Evolutionary conservation across 1,140 invertebrate genomes (phyloP), one percentile per base, ranked within the genome.

Genomic region (Apis dorsata): DNA sequence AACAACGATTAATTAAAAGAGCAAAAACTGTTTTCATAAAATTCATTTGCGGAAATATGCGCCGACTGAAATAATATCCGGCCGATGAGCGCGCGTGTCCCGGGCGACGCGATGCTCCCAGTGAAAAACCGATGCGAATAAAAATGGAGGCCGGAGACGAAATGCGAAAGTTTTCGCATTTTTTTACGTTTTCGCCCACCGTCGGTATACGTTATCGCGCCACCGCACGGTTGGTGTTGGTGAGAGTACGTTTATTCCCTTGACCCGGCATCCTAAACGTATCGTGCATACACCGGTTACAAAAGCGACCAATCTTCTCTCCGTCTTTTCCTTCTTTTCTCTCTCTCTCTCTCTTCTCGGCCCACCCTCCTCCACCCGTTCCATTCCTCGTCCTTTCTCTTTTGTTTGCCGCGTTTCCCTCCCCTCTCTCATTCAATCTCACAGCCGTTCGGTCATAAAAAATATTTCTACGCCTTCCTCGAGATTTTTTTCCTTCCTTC

Each of bases 21-120:
- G 90, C 92, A 93, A 94, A 94, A 94, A 94, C 93, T 93, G 93
- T 94, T 94, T 93, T 93, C 92, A 93, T 92, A 91, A 93, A 93
- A 94, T 94, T 94, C 91, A 93, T 94, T 94, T 93, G 91, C 93
- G 91, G 93, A 93, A 93, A 93, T 93, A 93, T 94, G 93, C 93
- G 90, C 90, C 84, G 90, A 94, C 93, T 93, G 93, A 93, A 94
- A 94, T 94, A 94, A 94, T 94, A 94, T 93, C 92, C 91, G 90
- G 87, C 75, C 90, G 91, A 89, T 89, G 88, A 86, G 82, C 83
- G 76, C 78, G 81, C 70, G 86, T 89, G 86, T 87, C 86, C 86
- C 70, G 53, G 60, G 53, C 49, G 65, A 65, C 85, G 78, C 81
- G 79, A 34, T 77, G 72, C 65, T 72, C 86, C n/a, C 76, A 65